Percentiles rank a stretch among this genome's conserved stretches.
phyloP scores from a whole-genome alignment of 2,888 invertebrate genomes.

The Catocala sponsa region DNA sequence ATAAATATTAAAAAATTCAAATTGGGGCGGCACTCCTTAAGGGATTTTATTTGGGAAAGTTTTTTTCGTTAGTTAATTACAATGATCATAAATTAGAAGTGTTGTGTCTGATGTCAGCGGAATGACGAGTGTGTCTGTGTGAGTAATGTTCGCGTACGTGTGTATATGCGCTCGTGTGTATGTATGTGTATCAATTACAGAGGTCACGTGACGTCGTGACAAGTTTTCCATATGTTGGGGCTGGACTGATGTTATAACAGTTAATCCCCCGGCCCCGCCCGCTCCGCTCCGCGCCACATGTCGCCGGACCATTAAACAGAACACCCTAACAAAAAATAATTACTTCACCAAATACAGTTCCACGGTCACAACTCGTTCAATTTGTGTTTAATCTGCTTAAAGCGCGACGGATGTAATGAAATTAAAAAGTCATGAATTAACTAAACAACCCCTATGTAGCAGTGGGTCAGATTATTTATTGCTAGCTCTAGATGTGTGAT shows the following conservation, averaged over 20 bases:
- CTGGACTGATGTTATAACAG: conserved; percentile 56
- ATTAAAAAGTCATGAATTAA: conserved; percentile 61
- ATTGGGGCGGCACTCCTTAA: conserved; percentile 39
- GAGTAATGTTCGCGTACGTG: not conserved
- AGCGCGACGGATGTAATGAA: conserved; percentile 54
- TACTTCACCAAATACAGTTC: conserved; percentile 76
- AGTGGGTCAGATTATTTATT: conserved; percentile 34
- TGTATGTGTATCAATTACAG: conserved; percentile 40
- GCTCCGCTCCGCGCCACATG: conserved; percentile 69
- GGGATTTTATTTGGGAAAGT: conserved; percentile 38
- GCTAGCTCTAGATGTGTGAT: conserved; percentile 33
- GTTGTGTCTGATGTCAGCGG: conserved; percentile 24
- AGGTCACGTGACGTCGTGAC: conserved; percentile 57
- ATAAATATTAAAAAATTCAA: conserved; percentile 55
- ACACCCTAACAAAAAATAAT: conserved; percentile 84
- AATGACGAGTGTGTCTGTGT: conserved; percentile 27
- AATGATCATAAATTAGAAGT: conserved; percentile 41
- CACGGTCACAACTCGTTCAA: conserved; percentile 70
- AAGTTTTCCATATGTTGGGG: conserved; percentile 70
- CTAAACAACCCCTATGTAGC: conserved; percentile 48
- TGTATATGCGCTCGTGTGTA: not conserved
- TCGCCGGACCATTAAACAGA: conserved; percentile 77
- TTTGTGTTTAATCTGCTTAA: conserved; percentile 62
- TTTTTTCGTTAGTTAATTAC: conserved; percentile 47
- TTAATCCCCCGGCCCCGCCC: conserved; percentile 51